Base-by-base conservation (phyloP, 2,888 invertebrate genomes). In the Eueremaeus valkanovi region DNA sequence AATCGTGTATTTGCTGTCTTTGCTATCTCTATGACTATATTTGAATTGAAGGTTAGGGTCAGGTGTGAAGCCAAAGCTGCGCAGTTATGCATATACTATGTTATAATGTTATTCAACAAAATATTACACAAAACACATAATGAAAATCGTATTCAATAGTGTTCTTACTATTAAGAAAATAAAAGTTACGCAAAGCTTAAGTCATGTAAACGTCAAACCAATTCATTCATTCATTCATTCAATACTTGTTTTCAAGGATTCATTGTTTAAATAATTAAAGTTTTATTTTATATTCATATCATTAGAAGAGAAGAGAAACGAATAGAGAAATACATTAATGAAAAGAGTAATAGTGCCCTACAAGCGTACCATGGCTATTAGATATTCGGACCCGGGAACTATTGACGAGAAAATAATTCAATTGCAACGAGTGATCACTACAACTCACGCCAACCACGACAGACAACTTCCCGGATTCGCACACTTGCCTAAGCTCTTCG, bases 1-100 rank as follows among this genome's bases (percentile, higher is more conserved):
- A 55, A 55, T 55, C 55, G 55, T 55, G 55, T 55, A 24, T n/a
- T 55, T n/a, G n/a, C n/a, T n/a, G n/a, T n/a, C n/a, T n/a, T n/a
- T n/a, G n/a, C n/a, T n/a, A n/a, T n/a, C n/a, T n/a, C n/a, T n/a
- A n/a, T n/a, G 55, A 55, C 55, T 55, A 55, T 55, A 55, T 55
- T 55, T 55, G 27, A 21, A 21, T 55, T 55, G 55, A 55, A 55
- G 55, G 55, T 55, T 55, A 55, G 27, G 55, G 55, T 55, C 55
- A 55, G 55, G 21, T 55, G 55, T 55, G 55, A 24, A 24, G 21
- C 8, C 8, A 27, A 18, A 27, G 11, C n/a, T 55, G 55, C 55
- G 55, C 55, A 55, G 55, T 55, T 9, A 55, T 55, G 3, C 3
- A n/a, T 21, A 1, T 55, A 24, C 3, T 55, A 55, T 55, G 11